Evolutionary conservation across 2,113 vertebrate species (phyloP).

Genomic region (Cranoglanis bouderius): DNA sequence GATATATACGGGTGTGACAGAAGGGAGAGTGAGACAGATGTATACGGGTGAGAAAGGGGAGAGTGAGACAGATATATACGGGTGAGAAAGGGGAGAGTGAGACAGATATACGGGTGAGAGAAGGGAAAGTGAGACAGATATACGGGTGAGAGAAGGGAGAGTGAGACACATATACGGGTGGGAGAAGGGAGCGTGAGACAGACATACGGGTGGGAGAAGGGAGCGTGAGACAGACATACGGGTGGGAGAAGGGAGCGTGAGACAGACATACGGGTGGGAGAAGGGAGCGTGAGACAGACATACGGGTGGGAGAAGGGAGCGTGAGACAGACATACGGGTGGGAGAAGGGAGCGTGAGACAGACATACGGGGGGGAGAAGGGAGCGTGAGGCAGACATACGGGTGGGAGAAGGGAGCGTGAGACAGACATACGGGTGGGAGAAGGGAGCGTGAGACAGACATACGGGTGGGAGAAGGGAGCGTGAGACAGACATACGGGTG

Average conservation of each 20-base stretch:
- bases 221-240: background rate
- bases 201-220: background rate
- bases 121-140: slow-evolving; percentile 40
- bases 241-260: slow-evolving; percentile 38
- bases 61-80: background rate
- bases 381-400: background rate
- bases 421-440: background rate
- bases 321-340: background rate
- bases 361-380: too few species aligned
- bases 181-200: background rate
- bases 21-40: background rate
- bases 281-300: slow-evolving; percentile 42
- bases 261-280: too few species aligned
- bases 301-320: slow-evolving; percentile 40
- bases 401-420: background rate
- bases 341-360: background rate
- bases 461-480: too few species aligned
- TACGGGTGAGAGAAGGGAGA: too few species aligned
- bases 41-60: too few species aligned
- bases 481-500: background rate
- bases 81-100: background rate
- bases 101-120: background rate
- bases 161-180: background rate
- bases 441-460: slow-evolving; percentile 39
- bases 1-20: too few species aligned